A percentile compares a stretch with the other conserved stretches of the same genome.
Conservation (phyloP, 2,113 vertebrate genomes). For the Dinomys branickii region DNA sequence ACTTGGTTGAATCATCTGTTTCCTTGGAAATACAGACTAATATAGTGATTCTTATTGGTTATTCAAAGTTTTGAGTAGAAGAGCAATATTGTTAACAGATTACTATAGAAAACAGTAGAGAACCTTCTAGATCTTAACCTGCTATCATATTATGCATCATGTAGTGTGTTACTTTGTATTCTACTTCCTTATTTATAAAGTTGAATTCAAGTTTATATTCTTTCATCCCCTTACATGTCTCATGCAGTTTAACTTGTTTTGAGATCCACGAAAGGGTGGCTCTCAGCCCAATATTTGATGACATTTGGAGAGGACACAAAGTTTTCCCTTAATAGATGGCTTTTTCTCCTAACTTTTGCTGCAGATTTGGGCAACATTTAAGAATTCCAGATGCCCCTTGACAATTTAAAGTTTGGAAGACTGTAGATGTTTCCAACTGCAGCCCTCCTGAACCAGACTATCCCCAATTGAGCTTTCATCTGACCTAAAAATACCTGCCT, state of each 20-base stretch:
- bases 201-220: conserved; percentile 48
- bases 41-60: conserved; percentile 43
- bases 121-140: conserved; percentile 15
- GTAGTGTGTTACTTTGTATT: not conserved
- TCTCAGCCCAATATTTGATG: conserved; percentile 22
- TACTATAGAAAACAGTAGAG: conserved; percentile 16
- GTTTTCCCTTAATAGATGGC: not conserved
- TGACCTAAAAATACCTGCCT: conserved; percentile 48
- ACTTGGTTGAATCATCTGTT: conserved; percentile 55
- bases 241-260: conserved; percentile 24
- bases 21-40: conserved; percentile 62
- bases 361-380: not conserved
- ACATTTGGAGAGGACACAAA: not conserved
- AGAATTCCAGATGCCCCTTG: not conserved
- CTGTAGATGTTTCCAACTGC: not conserved
- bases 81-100: conserved; percentile 32
- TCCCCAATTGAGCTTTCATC: not conserved
- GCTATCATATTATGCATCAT: conserved; percentile 48
- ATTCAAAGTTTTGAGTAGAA: conserved; percentile 55
- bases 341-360: conserved; percentile 26
- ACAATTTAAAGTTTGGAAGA: not conserved
- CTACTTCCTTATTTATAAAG: conserved; percentile 32
- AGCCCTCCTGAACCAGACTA: not conserved
- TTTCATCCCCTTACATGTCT: not conserved
- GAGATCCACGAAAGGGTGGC: conserved; percentile 11